Evolutionary conservation across 1,140 invertebrate species (phyloP), one percentile per base, ranked within the genome.

Genomic region (Temnothorax nylanderi): DNA sequence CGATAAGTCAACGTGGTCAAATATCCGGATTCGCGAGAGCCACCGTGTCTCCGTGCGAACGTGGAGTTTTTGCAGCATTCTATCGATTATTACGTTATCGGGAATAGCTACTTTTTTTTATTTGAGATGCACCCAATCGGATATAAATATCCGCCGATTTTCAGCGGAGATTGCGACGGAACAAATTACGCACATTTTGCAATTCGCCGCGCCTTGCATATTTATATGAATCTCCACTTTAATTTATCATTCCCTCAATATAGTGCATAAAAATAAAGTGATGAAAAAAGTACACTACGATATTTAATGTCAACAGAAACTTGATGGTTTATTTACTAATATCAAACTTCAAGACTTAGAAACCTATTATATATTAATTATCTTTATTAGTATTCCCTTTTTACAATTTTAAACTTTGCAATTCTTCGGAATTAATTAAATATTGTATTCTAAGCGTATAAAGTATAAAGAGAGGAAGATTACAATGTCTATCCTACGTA

Each of bases 1-100:
- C 69, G 69, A 84, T 74, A 75, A 74, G 56, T 60, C 80, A 71
- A 74, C 37, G 77, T 37, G 81, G 44, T 80, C 72, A 49, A 88
- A 89, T 88, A 89, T 85, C 69, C 67, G 86, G 85, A 51, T 60
- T 80, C 21, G 41, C 6, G 49, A 51, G 21, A 2, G 49, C 11
- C 32, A 11, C 13, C 26, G 32, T 41, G 65, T 64, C n/a, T 76
- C 75, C 16, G 21, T 44, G 37, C 56, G 41, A 47, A 74, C 6
- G 37, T 21, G n/a, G 3, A n/a, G 0, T 13, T 82, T 44, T 74
- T 21, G 41, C 32, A 47, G 26, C 65, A 1, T 58, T 21, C 54
- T 10, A 32, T 75, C 41, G 80, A 84, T 60, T 84, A 84, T 75
- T 47, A 47, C 26, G 41, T 84, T 62, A 84, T 60, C 65, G 65